Percentiles rank a stretch among this genome's conserved stretches.
Conservation (phyloP, 2,113 vertebrate genomes). For the Ciconia stormi region DNA sequence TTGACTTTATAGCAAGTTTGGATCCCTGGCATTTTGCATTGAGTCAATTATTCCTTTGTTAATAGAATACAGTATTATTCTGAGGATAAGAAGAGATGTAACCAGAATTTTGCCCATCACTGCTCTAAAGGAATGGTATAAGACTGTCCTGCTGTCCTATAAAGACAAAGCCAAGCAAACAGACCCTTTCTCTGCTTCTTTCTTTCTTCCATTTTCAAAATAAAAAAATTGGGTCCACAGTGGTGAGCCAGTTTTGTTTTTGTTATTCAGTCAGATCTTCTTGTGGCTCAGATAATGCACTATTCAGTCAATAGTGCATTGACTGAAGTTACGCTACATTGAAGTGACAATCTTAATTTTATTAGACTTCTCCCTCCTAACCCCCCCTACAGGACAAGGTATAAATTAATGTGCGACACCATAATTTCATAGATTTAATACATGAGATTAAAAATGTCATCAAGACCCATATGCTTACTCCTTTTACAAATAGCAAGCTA, state of each 20-base stretch:
- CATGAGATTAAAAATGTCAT: background rate
- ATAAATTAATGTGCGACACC: background rate
- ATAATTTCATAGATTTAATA: background rate
- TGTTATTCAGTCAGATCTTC: background rate
- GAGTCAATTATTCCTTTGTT: background rate
- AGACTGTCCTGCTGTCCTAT: background rate
- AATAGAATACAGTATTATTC: background rate
- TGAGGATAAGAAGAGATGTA: background rate
- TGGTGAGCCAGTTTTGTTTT: background rate
- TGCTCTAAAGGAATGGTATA: background rate
- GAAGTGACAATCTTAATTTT: background rate
- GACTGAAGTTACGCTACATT: background rate
- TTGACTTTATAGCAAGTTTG: background rate
- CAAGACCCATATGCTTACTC: background rate
- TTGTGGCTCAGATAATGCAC: background rate
- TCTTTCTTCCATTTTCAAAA: background rate
- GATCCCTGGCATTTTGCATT: background rate
- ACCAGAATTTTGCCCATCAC: background rate
- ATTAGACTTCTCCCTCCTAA: background rate
- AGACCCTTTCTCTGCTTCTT: background rate
- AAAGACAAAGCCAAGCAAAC: background rate
- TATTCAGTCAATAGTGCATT: background rate
- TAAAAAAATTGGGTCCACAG: background rate
- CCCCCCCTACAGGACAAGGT: fast-evolving
- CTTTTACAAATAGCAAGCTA: background rate